phyloP scores from a whole-genome alignment of 2,113 vertebrate species.

The Chloropsis hardwickii region DNA sequence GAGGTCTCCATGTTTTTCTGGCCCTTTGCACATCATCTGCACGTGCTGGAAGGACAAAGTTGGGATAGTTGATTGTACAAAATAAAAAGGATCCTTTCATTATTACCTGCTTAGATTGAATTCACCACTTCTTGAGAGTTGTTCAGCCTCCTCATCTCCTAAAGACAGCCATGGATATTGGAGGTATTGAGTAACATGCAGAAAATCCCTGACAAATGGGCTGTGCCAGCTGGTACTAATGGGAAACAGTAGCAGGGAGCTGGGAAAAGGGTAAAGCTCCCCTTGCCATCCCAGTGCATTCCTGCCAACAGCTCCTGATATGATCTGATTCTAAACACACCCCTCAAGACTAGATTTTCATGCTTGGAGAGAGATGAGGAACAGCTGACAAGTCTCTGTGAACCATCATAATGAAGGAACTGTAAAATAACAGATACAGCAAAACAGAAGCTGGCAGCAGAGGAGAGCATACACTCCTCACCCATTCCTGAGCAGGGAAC shows the following conservation, averaged over 20 bases:
- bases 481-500: not conserved
- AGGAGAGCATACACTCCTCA: not conserved
- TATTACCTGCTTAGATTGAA: not conserved
- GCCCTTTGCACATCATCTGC: not conserved
- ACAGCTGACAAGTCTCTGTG: not conserved
- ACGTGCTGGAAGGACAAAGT: rapidly evolving
- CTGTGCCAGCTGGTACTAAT: not conserved
- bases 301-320: slow-evolving; percentile 13
- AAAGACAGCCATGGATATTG: not conserved
- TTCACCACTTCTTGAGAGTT: not conserved
- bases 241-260: not conserved
- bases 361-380: slow-evolving; percentile 7
- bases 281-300: not conserved
- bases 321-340: not conserved
- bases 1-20: not conserved
- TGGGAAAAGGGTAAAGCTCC: not conserved
- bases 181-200: not conserved
- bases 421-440: not conserved
- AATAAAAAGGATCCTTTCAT: not conserved
- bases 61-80: not conserved
- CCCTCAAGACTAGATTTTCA: slow-evolving; percentile 19
- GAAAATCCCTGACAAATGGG: not conserved
- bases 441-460: not conserved
- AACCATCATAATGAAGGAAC: not conserved
- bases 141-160: not conserved